Evolutionary conservation across 1,140 invertebrate genomes (phyloP).

Genomic region (Zophobas atratus): DNA sequence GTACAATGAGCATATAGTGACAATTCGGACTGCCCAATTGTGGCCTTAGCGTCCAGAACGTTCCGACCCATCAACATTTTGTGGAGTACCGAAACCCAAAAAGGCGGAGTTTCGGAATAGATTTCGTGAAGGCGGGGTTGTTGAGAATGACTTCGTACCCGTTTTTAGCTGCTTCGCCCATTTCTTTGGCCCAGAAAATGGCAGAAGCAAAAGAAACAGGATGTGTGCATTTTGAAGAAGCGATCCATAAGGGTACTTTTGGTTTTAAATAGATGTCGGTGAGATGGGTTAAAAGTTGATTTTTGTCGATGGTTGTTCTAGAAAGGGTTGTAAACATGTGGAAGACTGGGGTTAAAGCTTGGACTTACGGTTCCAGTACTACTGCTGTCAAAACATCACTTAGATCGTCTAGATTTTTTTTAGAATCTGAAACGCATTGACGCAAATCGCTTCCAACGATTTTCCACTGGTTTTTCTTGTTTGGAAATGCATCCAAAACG

Average conservation of each 20-base stretch:
- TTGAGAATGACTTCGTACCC: slow-evolving; percentile 64
- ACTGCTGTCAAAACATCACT: slow-evolving; percentile 71
- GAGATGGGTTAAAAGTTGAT: background rate
- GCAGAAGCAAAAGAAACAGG: slow-evolving; percentile 60
- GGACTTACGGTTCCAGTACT: slow-evolving; percentile 76
- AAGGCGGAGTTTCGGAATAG: slow-evolving; percentile 62
- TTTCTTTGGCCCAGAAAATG: slow-evolving; percentile 62
- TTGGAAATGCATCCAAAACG: slow-evolving; percentile 73
- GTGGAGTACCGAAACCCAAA: slow-evolving; percentile 63
- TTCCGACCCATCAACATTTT: slow-evolving; percentile 64
- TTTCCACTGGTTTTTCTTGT: slow-evolving; percentile 67
- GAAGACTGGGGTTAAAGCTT: background rate
- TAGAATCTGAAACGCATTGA: slow-evolving; percentile 68
- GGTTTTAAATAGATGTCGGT: background rate
- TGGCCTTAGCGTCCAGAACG: slow-evolving; percentile 63
- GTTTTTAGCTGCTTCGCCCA: slow-evolving; percentile 60
- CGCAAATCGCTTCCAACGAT: slow-evolving; percentile 70
- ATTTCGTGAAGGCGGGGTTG: slow-evolving; percentile 62
- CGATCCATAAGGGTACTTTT: slow-evolving; percentile 56
- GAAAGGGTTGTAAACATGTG: background rate
- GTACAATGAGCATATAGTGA: slow-evolving; percentile 62
- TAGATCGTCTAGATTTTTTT: slow-evolving; percentile 72
- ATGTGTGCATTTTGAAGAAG: slow-evolving; percentile 51
- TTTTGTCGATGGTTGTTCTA: background rate
- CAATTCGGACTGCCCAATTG: slow-evolving; percentile 9